Evolutionary conservation across 2,888 invertebrate genomes (phyloP), one percentile per base, ranked within the genome.

Genomic region (Bugulina stolonifera): DNA sequence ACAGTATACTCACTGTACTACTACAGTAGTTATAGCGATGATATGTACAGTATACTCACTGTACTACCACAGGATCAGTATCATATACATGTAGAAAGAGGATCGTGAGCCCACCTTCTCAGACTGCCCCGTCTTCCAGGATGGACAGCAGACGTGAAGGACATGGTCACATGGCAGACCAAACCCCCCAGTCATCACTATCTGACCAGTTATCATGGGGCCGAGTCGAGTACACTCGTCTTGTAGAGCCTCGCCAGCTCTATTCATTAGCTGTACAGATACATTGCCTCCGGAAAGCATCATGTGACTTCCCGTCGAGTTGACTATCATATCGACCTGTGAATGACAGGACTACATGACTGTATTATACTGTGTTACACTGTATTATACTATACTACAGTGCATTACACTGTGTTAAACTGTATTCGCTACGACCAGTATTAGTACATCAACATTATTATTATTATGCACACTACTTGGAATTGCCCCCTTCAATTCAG

Each of bases 251-350:
- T 27, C 2, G 10, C 64, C 64, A 3, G 64, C 64, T 14, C 10
- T 32, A 27, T 64, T 64, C 32, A 64, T 10, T 32, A 64, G 32
- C 10, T 27, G 29, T 14, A 32, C 25, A 29, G 64, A 27, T 2
- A 14, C 27, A 10, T 64, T 64, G 2, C 64, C 64, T 14, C 64
- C 27, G 2, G 64, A 25, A 27, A 64, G 5, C 2, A 32, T 18
- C 64, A 64, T 64, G 64, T 64, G 64, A 64, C 64, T 64, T 2
- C 32, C 64, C 3, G 64, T 64, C 1, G 64, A 64, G 34, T 64
- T 64, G 2, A 64, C 18, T 64, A 64, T 64, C 29, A 64, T 25
- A 32, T 64, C 64, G 5, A 27, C 64, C 64, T 64, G 64, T 55
- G n/a, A 43, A 18, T 43, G 43, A n/a, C n/a, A n/a, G n/a, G n/a